Evolutionary conservation across 2,797 vertebrate species (phyloP).

Genomic region (Fistularia tabacaria): DNA sequence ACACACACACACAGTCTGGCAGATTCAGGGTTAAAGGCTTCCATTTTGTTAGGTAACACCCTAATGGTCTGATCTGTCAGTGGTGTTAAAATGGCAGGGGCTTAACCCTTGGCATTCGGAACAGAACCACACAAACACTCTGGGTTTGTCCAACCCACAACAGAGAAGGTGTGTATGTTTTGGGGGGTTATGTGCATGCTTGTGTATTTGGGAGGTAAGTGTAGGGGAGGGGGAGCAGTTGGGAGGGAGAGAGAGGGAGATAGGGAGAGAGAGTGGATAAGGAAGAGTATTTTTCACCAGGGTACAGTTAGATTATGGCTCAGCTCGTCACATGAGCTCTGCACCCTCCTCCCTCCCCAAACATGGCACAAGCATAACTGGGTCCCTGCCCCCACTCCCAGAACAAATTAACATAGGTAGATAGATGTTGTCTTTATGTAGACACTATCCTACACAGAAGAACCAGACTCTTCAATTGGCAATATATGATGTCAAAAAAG

Average conservation of each 20-base stretch:
- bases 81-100: constrained; percentile 84
- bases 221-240: constrained; percentile 40
- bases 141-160: constrained; percentile 52
- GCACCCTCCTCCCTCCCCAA: constrained; percentile 60
- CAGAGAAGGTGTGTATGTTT: constrained; percentile 39
- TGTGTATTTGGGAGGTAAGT: constrained; percentile 39
- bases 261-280: constrained; percentile 52
- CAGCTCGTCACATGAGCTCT: constrained; percentile 51
- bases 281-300: constrained; percentile 72
- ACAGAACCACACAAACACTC: constrained; percentile 58
- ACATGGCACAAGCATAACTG: constrained; percentile 64
- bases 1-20: constrained; percentile 58
- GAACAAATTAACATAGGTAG: constrained; percentile 52
- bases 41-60: constrained; percentile 87
- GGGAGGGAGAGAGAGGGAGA: constrained; percentile 26
- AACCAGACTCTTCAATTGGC: constrained; percentile 2
- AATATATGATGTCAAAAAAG: constrained; percentile 1
- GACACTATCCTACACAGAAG: constrained; percentile 15
- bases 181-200: constrained; percentile 4
- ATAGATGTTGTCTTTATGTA: constrained; percentile 14
- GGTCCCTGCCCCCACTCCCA: constrained; percentile 64
- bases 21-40: constrained; percentile 81
- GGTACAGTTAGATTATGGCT: constrained; percentile 70
- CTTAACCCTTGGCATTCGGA: constrained; percentile 81
- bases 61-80: constrained; percentile 83